These are phyloP conservation scores for Byasa hedistus DNA, from an alignment of 2,888 invertebrate genomes.

Conservation along the genomic window DNA sequence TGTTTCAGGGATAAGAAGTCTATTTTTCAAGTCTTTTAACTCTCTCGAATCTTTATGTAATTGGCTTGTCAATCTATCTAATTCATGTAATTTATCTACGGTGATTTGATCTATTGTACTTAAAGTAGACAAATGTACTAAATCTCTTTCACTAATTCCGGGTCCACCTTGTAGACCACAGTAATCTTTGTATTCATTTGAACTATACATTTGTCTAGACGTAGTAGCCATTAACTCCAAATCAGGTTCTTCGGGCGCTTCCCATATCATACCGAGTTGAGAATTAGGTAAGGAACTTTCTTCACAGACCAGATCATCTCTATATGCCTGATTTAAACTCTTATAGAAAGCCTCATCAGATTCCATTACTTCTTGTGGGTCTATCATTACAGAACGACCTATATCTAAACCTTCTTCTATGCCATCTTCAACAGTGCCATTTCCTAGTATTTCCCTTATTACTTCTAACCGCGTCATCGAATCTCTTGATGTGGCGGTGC, in stretches of 20 bases:
- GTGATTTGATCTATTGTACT: conserved; percentile 88
- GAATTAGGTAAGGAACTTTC: conserved; percentile 83
- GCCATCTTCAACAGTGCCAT: conserved; percentile 83
- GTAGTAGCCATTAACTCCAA: conserved; percentile 76
- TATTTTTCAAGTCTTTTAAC: conserved; percentile 86
- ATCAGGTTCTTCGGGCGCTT: conserved; percentile 88
- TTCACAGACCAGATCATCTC: conserved; percentile 86
- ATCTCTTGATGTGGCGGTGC: conserved; percentile 74
- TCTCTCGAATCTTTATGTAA: conserved; percentile 89
- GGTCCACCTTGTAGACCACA: conserved; percentile 84
- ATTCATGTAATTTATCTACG: conserved; percentile 88
- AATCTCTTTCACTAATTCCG: conserved; percentile 87
- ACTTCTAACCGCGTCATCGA: conserved; percentile 79
- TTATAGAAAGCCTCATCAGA: conserved; percentile 94
- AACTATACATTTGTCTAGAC: conserved; percentile 84
- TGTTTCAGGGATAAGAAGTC: conserved; percentile 84
- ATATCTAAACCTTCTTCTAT: conserved; percentile 83
- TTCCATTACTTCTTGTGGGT: conserved; percentile 79
- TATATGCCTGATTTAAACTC: conserved; percentile 91
- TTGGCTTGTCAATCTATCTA: conserved; percentile 87
- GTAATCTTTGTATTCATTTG: conserved; percentile 89
- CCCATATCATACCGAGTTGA: conserved; percentile 92
- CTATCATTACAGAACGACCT: conserved; percentile 64
- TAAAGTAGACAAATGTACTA: conserved; percentile 86
- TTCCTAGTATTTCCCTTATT: conserved; percentile 83